Conservation (phyloP, 2,113 vertebrate species). For the Sialia sialis region DNA sequence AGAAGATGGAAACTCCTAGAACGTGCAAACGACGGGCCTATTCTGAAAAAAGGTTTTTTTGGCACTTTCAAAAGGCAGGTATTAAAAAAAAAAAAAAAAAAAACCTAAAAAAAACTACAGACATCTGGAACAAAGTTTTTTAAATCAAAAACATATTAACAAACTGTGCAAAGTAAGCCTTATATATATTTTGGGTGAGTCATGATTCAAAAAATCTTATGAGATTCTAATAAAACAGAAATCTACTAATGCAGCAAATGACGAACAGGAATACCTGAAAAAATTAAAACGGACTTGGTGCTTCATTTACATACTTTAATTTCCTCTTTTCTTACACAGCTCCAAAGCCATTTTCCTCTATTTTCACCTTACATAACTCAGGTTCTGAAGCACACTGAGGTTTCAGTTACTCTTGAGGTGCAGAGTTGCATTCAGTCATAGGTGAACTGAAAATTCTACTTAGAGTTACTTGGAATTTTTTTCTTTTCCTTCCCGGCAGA, state of each 20-base stretch:
- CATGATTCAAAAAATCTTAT: neutral
- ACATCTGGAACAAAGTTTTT: neutral
- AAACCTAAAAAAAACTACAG: fast-evolving
- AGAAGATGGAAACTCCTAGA: neutral
- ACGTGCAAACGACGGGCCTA: neutral
- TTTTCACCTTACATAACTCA: neutral
- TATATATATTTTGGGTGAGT: neutral
- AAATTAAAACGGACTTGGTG: fast-evolving
- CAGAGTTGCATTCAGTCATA: neutral
- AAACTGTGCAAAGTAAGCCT: neutral
- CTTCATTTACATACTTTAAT: neutral
- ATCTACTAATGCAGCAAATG: neutral
- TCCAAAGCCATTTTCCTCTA: neutral
- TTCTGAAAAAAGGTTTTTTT: neutral
- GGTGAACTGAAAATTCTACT: neutral
- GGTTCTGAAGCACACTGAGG: neutral
- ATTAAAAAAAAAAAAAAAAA: neutral
- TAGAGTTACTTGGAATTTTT: too few species aligned
- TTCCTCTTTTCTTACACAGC: neutral
- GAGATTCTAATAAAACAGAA: neutral
- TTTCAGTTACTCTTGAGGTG: neutral
- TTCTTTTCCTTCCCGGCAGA: neutral
- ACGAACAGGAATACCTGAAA: neutral
- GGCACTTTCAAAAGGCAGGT: neutral
- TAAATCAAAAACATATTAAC: neutral